Base-by-base conservation (phyloP, 92 coral and sea anemone species). In the Zoanthus sansibaricus region DNA sequence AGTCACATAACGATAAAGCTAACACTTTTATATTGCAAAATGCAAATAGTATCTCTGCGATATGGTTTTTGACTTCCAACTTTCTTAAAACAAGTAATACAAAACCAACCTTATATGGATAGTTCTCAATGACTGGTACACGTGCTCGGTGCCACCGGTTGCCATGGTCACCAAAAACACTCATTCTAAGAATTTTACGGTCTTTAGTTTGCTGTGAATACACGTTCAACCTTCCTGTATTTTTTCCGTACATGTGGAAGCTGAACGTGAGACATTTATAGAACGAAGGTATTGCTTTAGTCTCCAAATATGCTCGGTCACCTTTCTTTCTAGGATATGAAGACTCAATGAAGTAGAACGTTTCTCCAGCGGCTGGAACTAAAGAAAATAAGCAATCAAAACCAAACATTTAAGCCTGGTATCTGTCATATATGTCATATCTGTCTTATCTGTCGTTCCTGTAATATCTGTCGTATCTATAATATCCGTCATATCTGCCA, bases 171-270 rank as follows among this genome's bases (percentile, higher is more conserved):
- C 97, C 98, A 66, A 92, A 87, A 37, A 94, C 77, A 9, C 98
- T 86, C 97, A 97, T 94, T 32, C 89, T 16, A 51, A 95, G 91
- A 6, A 42, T 17, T 83, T 88, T 76, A 15, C 75, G 79, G 20
- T 55, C 77, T 70, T 72, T 72, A 9, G 62, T 31, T 9, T 47
- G 75, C 69, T 76, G 82, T 44, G 91, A 70, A 73, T 88, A 92
- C 55, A 95, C 93, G 72, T 92, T 95, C 8, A 95, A 83, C 32
- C 97, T 71, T 6, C 98, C 98, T 64, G 88, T 91, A 17, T 91
- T 89, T 15, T 80, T 62, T 18, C 98, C 98, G 75, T 92, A 33
- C 90, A 95, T 86, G 79, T 71, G 82, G 79, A 92, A 95, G 79
- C 83, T 46, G 80, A 95, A 95, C 9, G 58, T 59, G 4, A 95